A percentile compares a stretch with the other conserved stretches of the same genome.
phyloP scores from a whole-genome alignment of 92 coral and sea anemone genomes.

The Siderastrea radians region DNA sequence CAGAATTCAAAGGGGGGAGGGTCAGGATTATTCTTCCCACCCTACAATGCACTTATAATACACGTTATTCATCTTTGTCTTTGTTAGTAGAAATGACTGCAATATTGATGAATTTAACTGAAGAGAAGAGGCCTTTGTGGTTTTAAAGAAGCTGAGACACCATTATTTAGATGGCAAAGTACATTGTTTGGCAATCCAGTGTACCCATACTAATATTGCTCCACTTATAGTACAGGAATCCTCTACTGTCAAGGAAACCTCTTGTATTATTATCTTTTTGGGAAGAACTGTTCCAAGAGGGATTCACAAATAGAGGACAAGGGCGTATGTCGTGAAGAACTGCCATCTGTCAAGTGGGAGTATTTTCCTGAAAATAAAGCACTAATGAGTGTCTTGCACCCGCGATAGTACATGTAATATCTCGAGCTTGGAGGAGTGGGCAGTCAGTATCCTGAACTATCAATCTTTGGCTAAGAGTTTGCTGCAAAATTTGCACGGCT shows the following conservation, averaged over 20 bases:
- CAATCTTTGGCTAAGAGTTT: too few relatives aligned
- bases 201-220: not conserved
- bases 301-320: conserved; percentile 65
- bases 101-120: not conserved
- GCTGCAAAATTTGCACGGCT: too few relatives aligned
- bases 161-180: not conserved
- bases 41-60: not conserved
- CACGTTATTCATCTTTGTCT: not conserved
- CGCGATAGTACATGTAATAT: too few relatives aligned
- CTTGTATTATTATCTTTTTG: conserved; percentile 40
- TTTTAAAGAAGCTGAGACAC: not conserved
- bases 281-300: conserved; percentile 71
- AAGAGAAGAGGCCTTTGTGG: too few relatives aligned
- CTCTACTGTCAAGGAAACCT: not conserved
- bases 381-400: not conserved
- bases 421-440: too few relatives aligned
- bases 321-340: conserved; percentile 22
- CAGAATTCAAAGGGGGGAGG: not conserved
- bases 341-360: conserved; percentile 3
- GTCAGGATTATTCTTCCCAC: not conserved
- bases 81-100: not conserved
- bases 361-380: not conserved
- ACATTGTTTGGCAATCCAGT: not conserved
- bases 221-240: not conserved
- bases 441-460: too few relatives aligned